Percentiles rank a stretch among this genome's conserved stretches.
Evolutionary conservation across 2,888 invertebrate genomes (phyloP).

Genomic region (Branchipolynoe longqiensis): DNA sequence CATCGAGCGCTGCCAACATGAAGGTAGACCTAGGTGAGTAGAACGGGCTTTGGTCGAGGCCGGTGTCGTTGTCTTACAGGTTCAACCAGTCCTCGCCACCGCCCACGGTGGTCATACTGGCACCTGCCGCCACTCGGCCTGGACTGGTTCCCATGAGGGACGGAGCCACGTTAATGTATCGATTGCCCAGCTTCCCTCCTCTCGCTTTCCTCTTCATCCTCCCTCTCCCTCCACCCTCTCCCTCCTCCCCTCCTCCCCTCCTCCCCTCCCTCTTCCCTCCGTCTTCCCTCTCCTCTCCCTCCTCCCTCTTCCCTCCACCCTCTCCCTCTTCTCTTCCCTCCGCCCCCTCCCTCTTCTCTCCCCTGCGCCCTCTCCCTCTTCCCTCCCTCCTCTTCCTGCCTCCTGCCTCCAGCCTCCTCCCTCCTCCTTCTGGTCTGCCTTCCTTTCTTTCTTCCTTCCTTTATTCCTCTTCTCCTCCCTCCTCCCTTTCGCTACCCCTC

Average conservation of each 20-base stretch:
- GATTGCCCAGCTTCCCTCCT: not conserved
- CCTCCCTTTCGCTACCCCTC: no score
- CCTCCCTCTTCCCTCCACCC: not conserved
- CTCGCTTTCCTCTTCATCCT: not conserved
- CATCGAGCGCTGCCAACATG: not conserved
- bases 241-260: not conserved
- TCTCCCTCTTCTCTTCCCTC: not conserved
- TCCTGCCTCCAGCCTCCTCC: no score
- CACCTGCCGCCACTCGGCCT: no score
- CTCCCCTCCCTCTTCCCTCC: not conserved
- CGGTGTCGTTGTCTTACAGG: not conserved
- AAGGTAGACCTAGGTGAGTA: conserved; percentile 36
- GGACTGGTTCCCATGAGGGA: no score
- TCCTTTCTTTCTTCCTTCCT: no score
- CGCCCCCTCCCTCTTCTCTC: not conserved
- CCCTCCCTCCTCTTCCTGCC: not conserved
- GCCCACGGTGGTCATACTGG: no score
- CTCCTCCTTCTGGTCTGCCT: no score
- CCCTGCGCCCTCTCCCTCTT: not conserved
- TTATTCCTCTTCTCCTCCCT: no score
- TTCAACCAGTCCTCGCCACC: no score
- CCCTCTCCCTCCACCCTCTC: not conserved
- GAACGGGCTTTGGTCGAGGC: not conserved
- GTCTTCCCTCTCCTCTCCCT: not conserved
- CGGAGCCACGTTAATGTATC: not conserved